Evolutionary conservation across 2,888 invertebrate genomes (phyloP), one percentile per base, ranked within the genome.

Genomic region (Agapetus fuscipes): DNA sequence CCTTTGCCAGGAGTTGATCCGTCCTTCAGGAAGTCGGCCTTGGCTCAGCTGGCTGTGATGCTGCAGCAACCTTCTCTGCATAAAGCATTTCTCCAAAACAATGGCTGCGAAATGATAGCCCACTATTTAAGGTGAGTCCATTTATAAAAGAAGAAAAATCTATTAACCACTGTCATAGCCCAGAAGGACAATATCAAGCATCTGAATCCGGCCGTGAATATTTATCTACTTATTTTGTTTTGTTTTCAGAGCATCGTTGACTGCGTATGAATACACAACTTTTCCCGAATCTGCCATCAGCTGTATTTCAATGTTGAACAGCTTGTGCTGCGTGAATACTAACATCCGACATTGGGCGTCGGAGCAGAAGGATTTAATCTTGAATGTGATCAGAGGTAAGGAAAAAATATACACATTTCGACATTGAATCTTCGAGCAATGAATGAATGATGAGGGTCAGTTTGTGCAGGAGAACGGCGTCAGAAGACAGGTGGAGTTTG

Each of bases 41-140:
- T 82, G 39, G 76, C 78, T 41, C 82, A 83, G 59, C 59, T 80
- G 13, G 72, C 77, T 15, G 78, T 80, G 1, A 73, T 82, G 71
- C 56, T 80, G 54, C 70, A 79, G 9, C 79, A 80, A 51, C 64
- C 62, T 27, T 67, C 74, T 13, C 52, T 76, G 24, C 82, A 81
- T 49, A 70, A 72, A 17, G 54, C 66, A 0, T 81, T 82, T 52
- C 41, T 80, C 11, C 66, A 72, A 33, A 61, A 65, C 32, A 64
- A 71, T 41, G 81, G 81, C 0, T 45, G 80, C 9, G 59, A 64
- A 34, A 52, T 74, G 30, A 51, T 74, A 24, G 50, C 66, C 15
- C 59, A 71, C 32, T 58, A 68, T 34, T 64, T 74, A 51, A 55
- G 60, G 37, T 49, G 53, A 56, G 57, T 20, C 68, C 69, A 30